phyloP scores from a whole-genome alignment of 2,888 invertebrate species.

The Apamea sordens region DNA sequence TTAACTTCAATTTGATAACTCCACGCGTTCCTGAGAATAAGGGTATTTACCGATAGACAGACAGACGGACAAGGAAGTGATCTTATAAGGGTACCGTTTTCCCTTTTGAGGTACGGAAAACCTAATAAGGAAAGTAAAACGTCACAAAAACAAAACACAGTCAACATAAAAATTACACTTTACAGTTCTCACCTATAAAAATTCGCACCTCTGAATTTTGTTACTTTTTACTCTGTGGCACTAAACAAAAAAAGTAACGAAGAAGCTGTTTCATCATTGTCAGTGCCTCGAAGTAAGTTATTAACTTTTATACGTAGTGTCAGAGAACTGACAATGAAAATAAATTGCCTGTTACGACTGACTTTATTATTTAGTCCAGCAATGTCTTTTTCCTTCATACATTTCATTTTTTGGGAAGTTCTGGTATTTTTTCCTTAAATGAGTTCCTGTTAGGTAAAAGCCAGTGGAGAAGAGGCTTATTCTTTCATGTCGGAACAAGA shows the following conservation, averaged over 20 bases:
- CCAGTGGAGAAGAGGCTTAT: neutral
- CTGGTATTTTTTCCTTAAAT: slow-evolving; percentile 28
- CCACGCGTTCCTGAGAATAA: no score
- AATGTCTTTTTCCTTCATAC: slow-evolving; percentile 45
- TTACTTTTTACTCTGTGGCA: slow-evolving; percentile 31
- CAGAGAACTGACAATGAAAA: slow-evolving; percentile 67
- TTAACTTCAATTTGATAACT: no score
- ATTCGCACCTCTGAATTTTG: slow-evolving; percentile 53
- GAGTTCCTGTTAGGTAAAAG: slow-evolving; percentile 18
- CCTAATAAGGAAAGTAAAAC: neutral
- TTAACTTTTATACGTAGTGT: slow-evolving; percentile 70
- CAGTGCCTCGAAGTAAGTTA: slow-evolving; percentile 53
- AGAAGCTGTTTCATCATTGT: slow-evolving; percentile 52
- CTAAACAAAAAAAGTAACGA: slow-evolving; percentile 41
- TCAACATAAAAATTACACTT: slow-evolving; percentile 30
- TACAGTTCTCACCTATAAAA: slow-evolving; percentile 29
- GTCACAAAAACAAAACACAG: slow-evolving; percentile 26
- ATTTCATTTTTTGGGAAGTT: slow-evolving; percentile 47
- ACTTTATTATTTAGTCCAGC: slow-evolving; percentile 57
- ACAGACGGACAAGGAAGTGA: no score
- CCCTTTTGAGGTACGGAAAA: no score
- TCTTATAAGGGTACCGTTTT: no score
- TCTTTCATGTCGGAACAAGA: slow-evolving; percentile 5
- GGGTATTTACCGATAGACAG: no score
- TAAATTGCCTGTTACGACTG: slow-evolving; percentile 68